Conservation (phyloP, 2,113 vertebrate species). For the Chloropsis hardwickii region DNA sequence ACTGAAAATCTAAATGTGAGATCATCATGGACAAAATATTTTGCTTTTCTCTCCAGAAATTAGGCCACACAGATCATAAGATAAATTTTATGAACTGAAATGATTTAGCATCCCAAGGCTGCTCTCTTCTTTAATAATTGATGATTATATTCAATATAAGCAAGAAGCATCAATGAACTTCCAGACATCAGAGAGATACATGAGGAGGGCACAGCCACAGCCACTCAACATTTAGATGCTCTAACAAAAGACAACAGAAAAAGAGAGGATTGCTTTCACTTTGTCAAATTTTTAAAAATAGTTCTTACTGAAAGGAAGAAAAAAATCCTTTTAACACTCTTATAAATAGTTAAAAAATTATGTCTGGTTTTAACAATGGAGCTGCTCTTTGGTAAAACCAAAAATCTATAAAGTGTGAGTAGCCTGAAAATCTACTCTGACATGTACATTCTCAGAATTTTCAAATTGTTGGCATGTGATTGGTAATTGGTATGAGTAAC, state of each 20-base stretch:
- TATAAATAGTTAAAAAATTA: not conserved
- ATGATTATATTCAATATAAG: not conserved
- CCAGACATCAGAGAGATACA: not conserved
- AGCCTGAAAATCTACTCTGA: not conserved
- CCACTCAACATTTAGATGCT: not conserved
- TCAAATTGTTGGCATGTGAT: not conserved
- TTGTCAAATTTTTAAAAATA: accelerated
- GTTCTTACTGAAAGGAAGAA: not conserved
- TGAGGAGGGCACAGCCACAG: not conserved
- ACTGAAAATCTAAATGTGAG: not conserved
- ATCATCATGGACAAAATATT: not conserved
- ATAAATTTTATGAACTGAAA: not conserved
- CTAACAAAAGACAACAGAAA: not conserved
- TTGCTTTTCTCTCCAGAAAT: not conserved
- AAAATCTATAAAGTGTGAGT: not conserved
- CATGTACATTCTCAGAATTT: not conserved
- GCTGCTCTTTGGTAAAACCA: not conserved
- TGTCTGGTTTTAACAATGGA: not conserved
- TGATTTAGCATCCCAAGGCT: not conserved
- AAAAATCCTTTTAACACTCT: not conserved
- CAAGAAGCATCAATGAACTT: not conserved
- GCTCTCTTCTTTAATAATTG: not conserved
- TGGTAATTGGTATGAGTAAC: not conserved
- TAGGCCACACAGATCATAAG: not conserved
- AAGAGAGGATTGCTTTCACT: not conserved